A percentile compares a stretch with the other conserved stretches of the same genome.
phyloP scores from a whole-genome alignment of 2,113 vertebrate species.

The Pimephales promelas region DNA sequence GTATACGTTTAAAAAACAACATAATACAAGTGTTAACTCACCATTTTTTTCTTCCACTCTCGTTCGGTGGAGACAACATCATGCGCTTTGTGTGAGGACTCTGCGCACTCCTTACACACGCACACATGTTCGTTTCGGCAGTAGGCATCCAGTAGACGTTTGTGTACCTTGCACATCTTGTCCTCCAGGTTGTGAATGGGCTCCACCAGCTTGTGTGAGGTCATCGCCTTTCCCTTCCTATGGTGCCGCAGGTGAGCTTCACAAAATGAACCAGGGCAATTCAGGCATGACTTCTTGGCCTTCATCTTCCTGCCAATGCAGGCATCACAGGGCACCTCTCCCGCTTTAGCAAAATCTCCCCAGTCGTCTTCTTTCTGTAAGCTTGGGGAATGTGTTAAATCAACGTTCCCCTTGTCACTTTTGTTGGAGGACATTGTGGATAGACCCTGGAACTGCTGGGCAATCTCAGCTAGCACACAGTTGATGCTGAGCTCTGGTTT shows the following conservation, averaged over 20 bases:
- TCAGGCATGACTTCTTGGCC: slow-evolving; percentile 78
- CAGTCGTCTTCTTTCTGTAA: not conserved
- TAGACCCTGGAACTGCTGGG: slow-evolving; percentile 71
- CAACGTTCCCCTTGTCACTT: not conserved
- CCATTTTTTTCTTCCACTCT: slow-evolving; percentile 80
- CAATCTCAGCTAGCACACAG: slow-evolving; percentile 77
- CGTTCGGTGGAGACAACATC: slow-evolving; percentile 73
- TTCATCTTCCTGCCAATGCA: slow-evolving; percentile 80
- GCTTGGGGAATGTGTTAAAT: slow-evolving; percentile 39
- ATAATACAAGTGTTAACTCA: slow-evolving; percentile 57
- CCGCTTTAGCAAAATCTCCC: slow-evolving; percentile 65
- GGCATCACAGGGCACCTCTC: slow-evolving; percentile 78
- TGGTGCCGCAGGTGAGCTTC: slow-evolving; percentile 78
- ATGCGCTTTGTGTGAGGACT: slow-evolving; percentile 78
- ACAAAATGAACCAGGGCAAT: slow-evolving; percentile 78
- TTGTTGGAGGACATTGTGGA: not conserved
- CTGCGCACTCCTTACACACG: slow-evolving; percentile 79
- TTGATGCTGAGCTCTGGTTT: slow-evolving; percentile 80
- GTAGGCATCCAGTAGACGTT: slow-evolving; percentile 81
- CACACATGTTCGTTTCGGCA: slow-evolving; percentile 81
- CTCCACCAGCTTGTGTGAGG: slow-evolving; percentile 76
- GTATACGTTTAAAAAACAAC: not conserved
- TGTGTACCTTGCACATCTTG: slow-evolving; percentile 80
- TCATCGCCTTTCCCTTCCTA: slow-evolving; percentile 71
- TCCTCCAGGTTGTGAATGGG: slow-evolving; percentile 76